phyloP scores from a whole-genome alignment of 2,888 invertebrate species.

The Myathropa florea region DNA sequence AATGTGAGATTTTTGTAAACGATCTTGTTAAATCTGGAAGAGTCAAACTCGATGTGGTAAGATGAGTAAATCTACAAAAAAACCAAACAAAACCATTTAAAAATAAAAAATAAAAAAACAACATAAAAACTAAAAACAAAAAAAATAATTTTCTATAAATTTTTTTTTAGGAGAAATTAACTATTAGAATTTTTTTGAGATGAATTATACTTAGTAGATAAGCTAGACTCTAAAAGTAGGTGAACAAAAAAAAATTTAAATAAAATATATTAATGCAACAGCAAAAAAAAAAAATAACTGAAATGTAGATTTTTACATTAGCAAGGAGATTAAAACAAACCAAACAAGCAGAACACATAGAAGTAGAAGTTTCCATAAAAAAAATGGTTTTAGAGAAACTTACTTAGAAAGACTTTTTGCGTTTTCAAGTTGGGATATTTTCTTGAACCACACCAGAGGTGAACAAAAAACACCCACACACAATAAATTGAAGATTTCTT shows the following conservation, averaged over 20 bases:
- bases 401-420: slow-evolving; percentile 70
- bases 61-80: slow-evolving; percentile 73
- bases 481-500: slow-evolving; percentile 58
- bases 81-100: too few species aligned
- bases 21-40: slow-evolving; percentile 69
- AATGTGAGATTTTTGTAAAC: slow-evolving; percentile 56
- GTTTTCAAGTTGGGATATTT: slow-evolving; percentile 64
- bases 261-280: slow-evolving; percentile 70
- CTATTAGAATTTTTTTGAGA: slow-evolving; percentile 68
- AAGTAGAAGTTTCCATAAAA: slow-evolving; percentile 55
- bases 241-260: slow-evolving; percentile 73
- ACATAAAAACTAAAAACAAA: slow-evolving; percentile 53
- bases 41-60: slow-evolving; percentile 61
- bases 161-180: slow-evolving; percentile 76
- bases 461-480: slow-evolving; percentile 9
- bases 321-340: slow-evolving; percentile 47
- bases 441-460: slow-evolving; percentile 43
- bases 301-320: slow-evolving; percentile 71
- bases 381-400: slow-evolving; percentile 63
- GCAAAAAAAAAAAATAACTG: slow-evolving; percentile 59
- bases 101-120: not conserved
- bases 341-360: slow-evolving; percentile 41
- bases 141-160: slow-evolving; percentile 72
- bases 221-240: slow-evolving; percentile 75
- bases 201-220: slow-evolving; percentile 65